Evolutionary conservation across 2,797 vertebrate genomes (phyloP).

Genomic region (Muscicapa striata): DNA sequence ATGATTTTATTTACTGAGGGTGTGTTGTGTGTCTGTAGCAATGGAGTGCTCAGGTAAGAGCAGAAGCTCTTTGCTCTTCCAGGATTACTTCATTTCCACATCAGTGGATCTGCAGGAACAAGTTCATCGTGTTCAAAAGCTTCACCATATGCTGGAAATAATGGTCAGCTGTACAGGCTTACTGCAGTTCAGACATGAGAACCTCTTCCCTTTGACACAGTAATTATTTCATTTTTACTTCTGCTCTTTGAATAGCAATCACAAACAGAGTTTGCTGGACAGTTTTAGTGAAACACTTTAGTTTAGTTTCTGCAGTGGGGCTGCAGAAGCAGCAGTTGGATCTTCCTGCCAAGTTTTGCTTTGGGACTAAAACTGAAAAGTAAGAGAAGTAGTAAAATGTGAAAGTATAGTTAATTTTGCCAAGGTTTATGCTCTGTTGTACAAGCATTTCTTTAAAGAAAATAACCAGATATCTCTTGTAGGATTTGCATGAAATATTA

Average conservation of each 20-base stretch:
- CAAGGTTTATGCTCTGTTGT: not conserved
- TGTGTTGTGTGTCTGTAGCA: not conserved
- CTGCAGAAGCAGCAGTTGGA: not conserved
- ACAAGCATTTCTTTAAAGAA: not conserved
- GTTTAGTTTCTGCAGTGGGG: not conserved
- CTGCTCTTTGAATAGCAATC: not conserved
- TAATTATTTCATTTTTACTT: slow-evolving; percentile 68
- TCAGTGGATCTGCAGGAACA: slow-evolving; percentile 90
- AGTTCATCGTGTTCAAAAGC: slow-evolving; percentile 86
- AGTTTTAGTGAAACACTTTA: not conserved
- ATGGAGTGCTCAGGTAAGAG: not conserved
- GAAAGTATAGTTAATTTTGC: not conserved
- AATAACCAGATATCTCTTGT: not conserved
- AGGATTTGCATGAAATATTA: slow-evolving; percentile 94
- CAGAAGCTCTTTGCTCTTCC: not conserved
- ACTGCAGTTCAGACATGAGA: slow-evolving; percentile 88
- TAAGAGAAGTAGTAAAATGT: not conserved
- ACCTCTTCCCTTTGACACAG: slow-evolving; percentile 92
- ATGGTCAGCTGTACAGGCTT: slow-evolving; percentile 86
- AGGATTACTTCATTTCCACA: slow-evolving; percentile 90
- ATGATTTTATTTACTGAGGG: not conserved
- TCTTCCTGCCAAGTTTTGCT: not conserved
- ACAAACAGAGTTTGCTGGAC: not conserved
- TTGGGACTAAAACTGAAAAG: not conserved
- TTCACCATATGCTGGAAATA: slow-evolving; percentile 95